Evolutionary conservation across 30 jellyfish, hydroid and myxozoan genomes (phyloP), one percentile per base, ranked within the genome.

Genomic region (Hydractinia symbiolongicarpus): DNA sequence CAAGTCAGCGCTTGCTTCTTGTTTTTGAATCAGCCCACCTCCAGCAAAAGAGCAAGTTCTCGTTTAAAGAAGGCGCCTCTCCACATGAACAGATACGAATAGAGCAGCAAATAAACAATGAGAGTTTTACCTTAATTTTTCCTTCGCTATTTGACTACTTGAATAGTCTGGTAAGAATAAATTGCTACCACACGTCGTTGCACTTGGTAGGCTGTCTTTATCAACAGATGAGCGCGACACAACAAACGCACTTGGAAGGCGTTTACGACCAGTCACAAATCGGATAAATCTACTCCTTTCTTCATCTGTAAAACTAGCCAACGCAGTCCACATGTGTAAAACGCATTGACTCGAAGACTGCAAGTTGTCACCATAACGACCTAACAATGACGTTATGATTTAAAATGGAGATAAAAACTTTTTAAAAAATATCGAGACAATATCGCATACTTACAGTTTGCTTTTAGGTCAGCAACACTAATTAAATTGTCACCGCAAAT

Each of bases 171-270:
- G 97, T 66, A 90, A 57, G 73, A 90, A 90, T 73, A 90, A 73
- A 77, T 83, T 90, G 16, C 94, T 85, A 40, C 95, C 97, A 82
- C 97, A 90, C 4, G 97, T 90, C 76, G 96, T 90, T 53, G 97
- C 97, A 58, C 94, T 86, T 15, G 97, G 97, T 54, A 77, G 60
- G 20, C 72, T 83, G 53, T 86, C 90, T 44, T 74, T 84, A 71
- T 85, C 89, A 17, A 67, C 58, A 4, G 94, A 69, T 9, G 96
- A 86, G 57, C 95, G 71, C 19, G 94, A 85, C 54, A 90, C 84
- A 53, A 81, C 82, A 71, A 90, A 90, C 0, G 97, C 96, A 9
- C 96, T 85, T 1, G 97, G 97, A 6, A 90, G 74, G 56, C 97
- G 72, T 62, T 79, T 81, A 72, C 97, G 78, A 9, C 97, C 97